Base-by-base conservation (phyloP, 2,113 vertebrate genomes). In the Oxyura jamaicensis region DNA sequence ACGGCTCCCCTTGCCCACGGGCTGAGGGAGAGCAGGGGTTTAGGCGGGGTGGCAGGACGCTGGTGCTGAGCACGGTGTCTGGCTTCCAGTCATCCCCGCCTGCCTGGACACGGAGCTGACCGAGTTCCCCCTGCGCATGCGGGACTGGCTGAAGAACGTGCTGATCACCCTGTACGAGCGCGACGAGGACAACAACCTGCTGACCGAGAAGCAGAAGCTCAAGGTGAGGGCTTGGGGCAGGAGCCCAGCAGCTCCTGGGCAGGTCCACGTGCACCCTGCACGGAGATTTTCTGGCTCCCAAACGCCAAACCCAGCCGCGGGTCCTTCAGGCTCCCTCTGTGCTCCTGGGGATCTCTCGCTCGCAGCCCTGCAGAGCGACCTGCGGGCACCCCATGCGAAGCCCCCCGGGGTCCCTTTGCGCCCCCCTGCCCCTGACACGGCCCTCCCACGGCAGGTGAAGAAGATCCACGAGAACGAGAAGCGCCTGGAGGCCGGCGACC, bases 121-220 rank as follows among this genome's bases (percentile, higher is more conserved):
- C 0, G 99, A 99, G 97, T 99, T 99, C 97, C 99, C 99, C 58
- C 98, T 99, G 98, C 99, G 99, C 62, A 99, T 99, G 99, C 98
- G 99, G 84, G 99, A 99, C 98, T 99, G 99, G 99, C 98, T 99
- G 93, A 99, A 99, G 98, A 99, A 99, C 4, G 99, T 99, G 13
- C 98, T 99, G 98, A 99, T 99, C 96, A 99, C 99, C 59, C 98
- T 99, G 95, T 99, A 98, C 0, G 99, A 99, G 96, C 98, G 99
- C 0, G 99, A 99, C 20, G 98, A 99, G 94, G 98, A 98, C 96
- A 99, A 99, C 98, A 99, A 99, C 98, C 98, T 99, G 91, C 98
- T 99, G 97, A 99, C 98, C 0, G 99, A 99, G 98, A 99, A 99
- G 96, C 99, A 99, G 98, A 99, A 99, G 92, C 98, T 99, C 96